Evolutionary conservation across 2,113 vertebrate genomes (phyloP).

Genomic region (Chrysochloris asiatica): DNA sequence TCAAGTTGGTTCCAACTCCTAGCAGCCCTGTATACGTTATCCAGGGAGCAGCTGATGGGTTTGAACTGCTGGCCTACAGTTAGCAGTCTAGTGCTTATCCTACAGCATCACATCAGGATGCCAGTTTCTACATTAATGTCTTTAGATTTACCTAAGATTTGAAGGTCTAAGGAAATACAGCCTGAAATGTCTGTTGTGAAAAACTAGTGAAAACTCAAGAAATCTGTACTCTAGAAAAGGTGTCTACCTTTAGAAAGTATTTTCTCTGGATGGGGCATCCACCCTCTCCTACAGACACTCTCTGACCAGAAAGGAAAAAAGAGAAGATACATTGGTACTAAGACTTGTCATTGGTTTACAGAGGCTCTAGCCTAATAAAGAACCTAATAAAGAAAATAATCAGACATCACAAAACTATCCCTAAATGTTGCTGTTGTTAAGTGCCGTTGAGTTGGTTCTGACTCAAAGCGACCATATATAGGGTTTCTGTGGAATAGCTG

Average conservation of each 20-base stretch:
- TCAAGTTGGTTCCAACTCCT: too few relatives aligned
- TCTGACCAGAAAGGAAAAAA: not conserved
- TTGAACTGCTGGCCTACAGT: too few relatives aligned
- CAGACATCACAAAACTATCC: not conserved
- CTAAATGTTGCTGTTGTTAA: too few relatives aligned
- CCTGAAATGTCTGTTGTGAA: not conserved
- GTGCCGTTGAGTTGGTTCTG: too few relatives aligned
- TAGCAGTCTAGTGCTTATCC: too few relatives aligned
- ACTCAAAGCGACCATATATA: too few relatives aligned
- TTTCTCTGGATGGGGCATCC: not conserved
- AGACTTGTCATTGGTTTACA: not conserved
- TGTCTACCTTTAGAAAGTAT: not conserved
- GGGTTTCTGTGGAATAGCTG: too few relatives aligned
- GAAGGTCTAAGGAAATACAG: conserved; percentile 19
- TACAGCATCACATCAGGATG: too few relatives aligned
- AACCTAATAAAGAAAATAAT: not conserved
- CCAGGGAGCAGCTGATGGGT: too few relatives aligned
- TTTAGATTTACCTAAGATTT: conserved; percentile 42
- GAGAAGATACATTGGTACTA: not conserved
- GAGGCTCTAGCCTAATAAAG: not conserved
- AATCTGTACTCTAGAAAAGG: not conserved
- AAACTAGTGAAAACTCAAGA: conserved; percentile 8
- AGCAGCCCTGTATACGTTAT: too few relatives aligned
- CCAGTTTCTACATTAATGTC: not conserved
- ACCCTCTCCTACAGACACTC: not conserved